Evolutionary conservation across 2,888 invertebrate genomes (phyloP).

Genomic region (Cordilura impudica): DNA sequence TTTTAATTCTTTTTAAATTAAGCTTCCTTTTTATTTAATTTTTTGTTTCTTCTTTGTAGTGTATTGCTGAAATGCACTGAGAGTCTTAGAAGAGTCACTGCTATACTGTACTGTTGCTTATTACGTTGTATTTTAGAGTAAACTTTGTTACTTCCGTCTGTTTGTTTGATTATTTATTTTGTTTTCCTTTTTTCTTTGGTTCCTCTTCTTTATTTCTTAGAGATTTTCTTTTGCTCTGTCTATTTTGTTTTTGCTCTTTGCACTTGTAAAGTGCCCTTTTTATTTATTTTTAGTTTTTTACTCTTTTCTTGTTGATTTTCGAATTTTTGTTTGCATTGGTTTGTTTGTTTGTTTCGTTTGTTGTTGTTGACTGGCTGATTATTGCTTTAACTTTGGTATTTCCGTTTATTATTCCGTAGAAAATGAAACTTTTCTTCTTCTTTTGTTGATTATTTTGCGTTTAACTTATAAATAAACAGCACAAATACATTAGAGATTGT

Average conservation of each 20-base stretch:
- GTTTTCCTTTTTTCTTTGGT: slow-evolving; percentile 10
- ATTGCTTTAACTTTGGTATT: slow-evolving; percentile 65
- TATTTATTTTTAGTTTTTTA: slow-evolving; percentile 26
- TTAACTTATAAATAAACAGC: slow-evolving; percentile 55
- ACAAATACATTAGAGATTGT: slow-evolving; percentile 26
- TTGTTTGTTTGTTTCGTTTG: slow-evolving; percentile 57
- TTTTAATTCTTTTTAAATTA: slow-evolving; percentile 18
- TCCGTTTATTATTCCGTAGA: slow-evolving; percentile 61
- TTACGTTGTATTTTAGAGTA: slow-evolving; percentile 31
- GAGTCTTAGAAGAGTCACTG: slow-evolving; percentile 6
- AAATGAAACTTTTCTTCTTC: slow-evolving; percentile 38
- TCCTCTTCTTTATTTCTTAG: slow-evolving; percentile 32
- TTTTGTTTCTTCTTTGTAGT: slow-evolving; percentile 21
- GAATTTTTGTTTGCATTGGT: slow-evolving; percentile 42
- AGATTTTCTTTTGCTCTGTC: slow-evolving; percentile 18
- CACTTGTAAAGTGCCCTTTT: slow-evolving; percentile 56
- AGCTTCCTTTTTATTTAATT: slow-evolving; percentile 19
- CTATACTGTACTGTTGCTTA: slow-evolving; percentile 11
- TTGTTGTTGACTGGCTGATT: slow-evolving; percentile 52
- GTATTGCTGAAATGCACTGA: slow-evolving; percentile 43
- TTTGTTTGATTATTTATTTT: slow-evolving; percentile 42
- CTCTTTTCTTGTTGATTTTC: slow-evolving; percentile 58
- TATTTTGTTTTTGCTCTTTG: slow-evolving; percentile 35
- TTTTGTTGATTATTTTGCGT: slow-evolving; percentile 25
- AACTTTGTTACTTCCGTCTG: slow-evolving; percentile 60